These are phyloP conservation scores for Esox niger DNA, from an alignment of 2,113 vertebrate species.

Conservation along the genomic window DNA sequence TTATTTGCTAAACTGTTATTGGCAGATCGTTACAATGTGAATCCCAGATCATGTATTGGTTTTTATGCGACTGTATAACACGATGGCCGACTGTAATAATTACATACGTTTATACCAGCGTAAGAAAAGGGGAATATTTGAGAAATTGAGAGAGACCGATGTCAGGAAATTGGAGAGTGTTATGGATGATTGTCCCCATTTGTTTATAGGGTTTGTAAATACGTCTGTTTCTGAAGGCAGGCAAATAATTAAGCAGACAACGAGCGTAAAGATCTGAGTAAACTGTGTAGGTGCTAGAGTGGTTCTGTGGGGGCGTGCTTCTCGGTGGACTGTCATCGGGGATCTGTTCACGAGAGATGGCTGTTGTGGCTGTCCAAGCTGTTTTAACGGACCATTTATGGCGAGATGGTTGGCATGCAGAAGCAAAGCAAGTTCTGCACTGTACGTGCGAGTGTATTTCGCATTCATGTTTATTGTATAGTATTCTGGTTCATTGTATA, in stretches of 20 bases:
- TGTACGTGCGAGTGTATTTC: conserved; percentile 29
- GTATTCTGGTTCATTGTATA: conserved; percentile 19
- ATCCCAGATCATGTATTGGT: neutral
- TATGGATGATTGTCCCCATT: too few species aligned
- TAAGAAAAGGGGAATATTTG: conserved; percentile 5
- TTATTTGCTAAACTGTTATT: neutral
- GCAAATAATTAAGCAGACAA: neutral
- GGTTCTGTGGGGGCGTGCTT: conserved; percentile 48
- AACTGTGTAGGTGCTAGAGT: neutral
- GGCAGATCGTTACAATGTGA: neutral
- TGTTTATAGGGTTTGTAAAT: too few species aligned
- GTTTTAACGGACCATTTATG: conserved; percentile 60
- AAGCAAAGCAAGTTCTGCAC: neutral
- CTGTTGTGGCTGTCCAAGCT: conserved; percentile 17
- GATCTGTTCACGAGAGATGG: neutral
- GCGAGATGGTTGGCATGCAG: conserved; percentile 32
- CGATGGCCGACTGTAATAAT: conserved; percentile 9
- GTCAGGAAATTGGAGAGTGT: neutral
- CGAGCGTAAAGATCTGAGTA: neutral
- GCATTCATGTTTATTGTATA: conserved; percentile 57
- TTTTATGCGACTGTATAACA: neutral
- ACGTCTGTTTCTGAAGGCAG: too few species aligned
- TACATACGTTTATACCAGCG: neutral
- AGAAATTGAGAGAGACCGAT: neutral
- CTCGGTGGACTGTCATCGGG: conserved; percentile 14